These are phyloP conservation scores for Xerus rutilus DNA, from an alignment of 2,797 vertebrate genomes.

Conservation along the genomic window DNA sequence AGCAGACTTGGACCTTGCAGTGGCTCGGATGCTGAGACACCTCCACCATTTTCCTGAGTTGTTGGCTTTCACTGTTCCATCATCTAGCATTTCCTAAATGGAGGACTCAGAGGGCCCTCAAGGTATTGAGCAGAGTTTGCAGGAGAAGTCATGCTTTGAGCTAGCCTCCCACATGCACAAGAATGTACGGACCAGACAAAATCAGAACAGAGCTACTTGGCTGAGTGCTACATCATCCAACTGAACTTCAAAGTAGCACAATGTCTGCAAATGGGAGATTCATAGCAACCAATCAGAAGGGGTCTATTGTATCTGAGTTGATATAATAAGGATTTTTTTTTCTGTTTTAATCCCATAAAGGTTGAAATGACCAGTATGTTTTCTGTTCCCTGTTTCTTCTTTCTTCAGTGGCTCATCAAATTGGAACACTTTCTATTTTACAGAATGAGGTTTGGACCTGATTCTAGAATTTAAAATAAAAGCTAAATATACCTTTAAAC, in stretches of 20 bases:
- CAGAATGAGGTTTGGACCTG: not conserved
- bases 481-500: not conserved
- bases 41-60: no score
- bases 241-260: not conserved
- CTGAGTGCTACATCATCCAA: not conserved
- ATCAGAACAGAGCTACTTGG: not conserved
- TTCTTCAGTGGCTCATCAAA: not conserved
- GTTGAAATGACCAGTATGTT: not conserved
- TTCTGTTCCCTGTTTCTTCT: not conserved
- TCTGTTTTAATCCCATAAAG: not conserved
- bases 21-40: not conserved
- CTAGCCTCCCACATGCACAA: not conserved
- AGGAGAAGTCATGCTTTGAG: not conserved
- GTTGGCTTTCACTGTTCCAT: not conserved
- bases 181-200: not conserved
- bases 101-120: not conserved
- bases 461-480: not conserved
- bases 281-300: not conserved
- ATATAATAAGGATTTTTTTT: not conserved
- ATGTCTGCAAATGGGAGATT: not conserved
- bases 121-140: not conserved
- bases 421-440: not conserved
- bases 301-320: not conserved
- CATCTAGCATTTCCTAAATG: not conserved
- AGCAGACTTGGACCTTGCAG: not conserved